Base-by-base conservation (phyloP, 2,797 vertebrate species). In the Acomys russatus region DNA sequence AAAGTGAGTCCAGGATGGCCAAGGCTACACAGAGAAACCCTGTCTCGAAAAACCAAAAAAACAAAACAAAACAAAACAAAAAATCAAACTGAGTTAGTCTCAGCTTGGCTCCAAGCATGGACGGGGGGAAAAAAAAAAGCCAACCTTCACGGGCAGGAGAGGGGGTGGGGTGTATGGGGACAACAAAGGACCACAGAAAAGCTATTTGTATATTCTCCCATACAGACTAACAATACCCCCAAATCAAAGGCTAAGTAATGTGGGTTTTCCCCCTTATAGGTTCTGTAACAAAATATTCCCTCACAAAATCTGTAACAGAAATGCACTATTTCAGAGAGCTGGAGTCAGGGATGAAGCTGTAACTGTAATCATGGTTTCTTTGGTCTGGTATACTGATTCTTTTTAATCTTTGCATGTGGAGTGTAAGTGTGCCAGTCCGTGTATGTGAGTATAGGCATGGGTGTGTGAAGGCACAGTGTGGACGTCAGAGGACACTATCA, bases 261-360 rank as follows among this genome's bases (percentile, higher is more conserved):
- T 44, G 15, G n/a, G 9, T 12, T 38, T 18, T 56, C 96, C 66
- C 97, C 82, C 97, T 97, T 97, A 90, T 92, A 97, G 96, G 95
- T 97, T 97, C 97, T 93, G 64, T 97, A 97, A 97, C 96, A 97
- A 78, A 97, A 95, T 98, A 98, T 98, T 97, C 97, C 97, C 96
- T 98, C 97, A 88, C 91, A 96, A 96, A 94, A 97, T 97, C 97
- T 93, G 64, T 97, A 97, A 98, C 96, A 96, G 97, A 97, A 96
- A 97, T 11, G 10, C 77, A 4, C 82, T 94, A 80, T 97, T 97
- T 98, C 95, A 98, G 96, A 95, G 95, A 98, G 93, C 92, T 97
- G 85, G 94, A 97, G 98, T 98, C 97, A 96, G 95, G 91, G 97
- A 98, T 98, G 97, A 97, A 98, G 98, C 82, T 94, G 94, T 95